Evolutionary conservation across 2,797 vertebrate genomes (phyloP), one percentile per base, ranked within the genome.

Genomic region (Diplodus puntazzo): DNA sequence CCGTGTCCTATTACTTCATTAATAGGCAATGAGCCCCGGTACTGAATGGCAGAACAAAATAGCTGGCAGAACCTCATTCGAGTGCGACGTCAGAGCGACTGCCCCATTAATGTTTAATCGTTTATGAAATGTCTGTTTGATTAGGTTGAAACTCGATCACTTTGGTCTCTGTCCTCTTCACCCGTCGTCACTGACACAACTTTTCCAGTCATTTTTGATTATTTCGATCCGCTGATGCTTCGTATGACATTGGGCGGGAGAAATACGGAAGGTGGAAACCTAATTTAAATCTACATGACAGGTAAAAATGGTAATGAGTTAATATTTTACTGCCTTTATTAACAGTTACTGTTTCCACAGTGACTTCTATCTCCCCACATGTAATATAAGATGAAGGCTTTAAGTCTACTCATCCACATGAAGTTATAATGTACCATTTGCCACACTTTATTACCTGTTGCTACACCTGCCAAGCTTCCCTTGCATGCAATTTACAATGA

Each of bases 111-210:
- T 90, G 77, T 92, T 94, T 91, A 57, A 94, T 88, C 14, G 30
- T 86, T 94, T 91, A 90, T 94, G 73, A 94, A 95, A 91, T 78
- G 81, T 72, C 77, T 66, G 72, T 87, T 86, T 87, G 83, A 89
- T 89, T 80, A 75, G 69, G 20, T 60, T 59, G 88, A 88, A 92
- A 91, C 73, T 72, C 16, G 48, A 87, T 88, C 80, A 57, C 77
- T 75, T 76, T 18, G 20, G 61, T 55, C 48, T 72, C 62, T 11
- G 53, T 82, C 63, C 53, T 64, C 55, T 43, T 79, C 46, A 18
- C 25, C 45, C n/a, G 0, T 48, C 0, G 0, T 62, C 53, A 54
- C 55, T 3, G 25, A 68, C 58, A 45, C 48, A 64, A 83, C 43
- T 11, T 67, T 81, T 78, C 50, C 59, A 69, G 20, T 4, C 4